Conservation (phyloP, 2,113 vertebrate species). For the Gadus macrocephalus region DNA sequence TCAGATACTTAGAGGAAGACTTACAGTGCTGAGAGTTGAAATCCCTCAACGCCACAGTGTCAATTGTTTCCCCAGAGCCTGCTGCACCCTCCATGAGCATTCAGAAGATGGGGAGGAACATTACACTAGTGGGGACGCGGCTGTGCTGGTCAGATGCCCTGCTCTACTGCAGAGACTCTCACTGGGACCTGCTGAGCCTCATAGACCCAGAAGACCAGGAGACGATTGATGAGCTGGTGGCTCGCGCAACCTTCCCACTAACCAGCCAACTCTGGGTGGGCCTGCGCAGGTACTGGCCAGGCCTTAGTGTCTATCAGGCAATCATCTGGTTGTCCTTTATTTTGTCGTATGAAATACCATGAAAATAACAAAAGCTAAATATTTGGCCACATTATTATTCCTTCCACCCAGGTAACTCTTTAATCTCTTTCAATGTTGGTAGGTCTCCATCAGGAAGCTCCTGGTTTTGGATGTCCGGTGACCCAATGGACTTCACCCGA, state of each 20-base stretch:
- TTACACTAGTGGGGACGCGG: conserved; percentile 15
- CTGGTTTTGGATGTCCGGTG: conserved; percentile 44
- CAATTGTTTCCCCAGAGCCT: not conserved
- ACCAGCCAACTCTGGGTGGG: conserved; percentile 6
- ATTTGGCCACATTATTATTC: not conserved
- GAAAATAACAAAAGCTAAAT: not conserved
- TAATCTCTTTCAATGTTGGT: not conserved
- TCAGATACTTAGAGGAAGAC: too few relatives aligned
- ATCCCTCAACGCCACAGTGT: not conserved
- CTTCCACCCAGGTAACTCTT: not conserved
- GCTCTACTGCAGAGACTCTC: conserved; percentile 25
- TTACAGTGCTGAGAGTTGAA: too few relatives aligned
- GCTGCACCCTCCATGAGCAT: not conserved
- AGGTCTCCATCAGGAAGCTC: too few relatives aligned
- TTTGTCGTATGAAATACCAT: not conserved
- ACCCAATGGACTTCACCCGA: conserved; percentile 11
- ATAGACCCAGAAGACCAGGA: conserved; percentile 20
- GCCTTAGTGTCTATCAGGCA: not conserved
- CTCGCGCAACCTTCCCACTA: not conserved
- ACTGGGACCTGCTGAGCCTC: conserved; percentile 27
- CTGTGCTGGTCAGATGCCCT: conserved; percentile 32
- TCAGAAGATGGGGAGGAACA: not conserved
- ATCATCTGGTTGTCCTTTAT: not conserved
- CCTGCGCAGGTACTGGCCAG: conserved; percentile 5
- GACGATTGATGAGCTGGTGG: conserved; percentile 3